Base-by-base conservation (phyloP, 64 coral and sea anemone species). In the Pocillopora verrucosa region DNA sequence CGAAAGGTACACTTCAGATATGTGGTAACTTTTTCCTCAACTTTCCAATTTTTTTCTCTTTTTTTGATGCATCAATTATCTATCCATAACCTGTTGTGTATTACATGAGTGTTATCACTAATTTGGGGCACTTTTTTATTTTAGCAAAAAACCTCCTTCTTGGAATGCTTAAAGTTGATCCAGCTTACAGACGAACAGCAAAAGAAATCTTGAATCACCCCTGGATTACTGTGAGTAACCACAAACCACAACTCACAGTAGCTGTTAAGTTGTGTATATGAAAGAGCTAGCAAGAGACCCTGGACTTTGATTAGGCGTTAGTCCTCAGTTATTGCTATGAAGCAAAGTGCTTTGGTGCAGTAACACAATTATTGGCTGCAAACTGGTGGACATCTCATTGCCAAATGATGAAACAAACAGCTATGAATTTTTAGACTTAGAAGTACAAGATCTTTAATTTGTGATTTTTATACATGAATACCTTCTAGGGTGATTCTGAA, bases 111-210 rank as follows among this genome's bases (percentile, higher is more conserved):
- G 89, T 22, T 68, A 65, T 35, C 4, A 34, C 59, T 16, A 1
- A 76, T 34, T 22, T 26, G 7, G 36, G 65, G 22, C 15, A 76
- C 61, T 25, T 26, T 65, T 16, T 82, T 13, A 45, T 76, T 89
- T 16, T 80, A 98, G 96, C 96, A 24, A 98, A 94, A 76, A 94
- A 98, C 64, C 82, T 98, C 75, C 78, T 98, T 75, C 93, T 95
- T 82, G 96, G 96, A 45, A 98, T 98, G 96, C 78, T 98, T 58
- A 94, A 98, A 82, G 93, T 98, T 60, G 96, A 98, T 94, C 96
- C 96, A 78, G 96, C 96, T 20, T 83, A 98, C 77, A 88, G 96
- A 59, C 87, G 80, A 38, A 98, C 96, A 34, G 96, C 96, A 51
- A 98, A 94, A 77, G 96, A 98, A 65, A 89, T 98, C 61, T 79